These are phyloP conservation scores for Diachrysia chrysitis DNA, from an alignment of 2,888 invertebrate genomes.

Conservation along the genomic window DNA sequence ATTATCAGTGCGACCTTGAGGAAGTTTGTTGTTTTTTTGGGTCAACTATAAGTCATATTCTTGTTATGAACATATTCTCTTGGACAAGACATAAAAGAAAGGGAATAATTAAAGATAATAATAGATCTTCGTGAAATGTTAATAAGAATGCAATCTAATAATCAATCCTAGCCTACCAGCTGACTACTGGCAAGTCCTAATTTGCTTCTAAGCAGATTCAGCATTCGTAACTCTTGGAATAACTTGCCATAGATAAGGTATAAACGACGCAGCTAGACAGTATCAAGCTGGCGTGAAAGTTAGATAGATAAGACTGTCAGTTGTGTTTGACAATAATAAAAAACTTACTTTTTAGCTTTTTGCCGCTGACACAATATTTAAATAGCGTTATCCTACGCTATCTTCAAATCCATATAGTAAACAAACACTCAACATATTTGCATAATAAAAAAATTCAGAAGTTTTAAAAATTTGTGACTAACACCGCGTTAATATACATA, in stretches of 20 bases:
- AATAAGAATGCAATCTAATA: not conserved
- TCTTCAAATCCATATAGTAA: not conserved
- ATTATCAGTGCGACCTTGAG: conserved; percentile 33
- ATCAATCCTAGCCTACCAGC: not conserved
- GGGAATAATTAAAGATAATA: not conserved
- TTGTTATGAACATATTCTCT: conserved; percentile 15
- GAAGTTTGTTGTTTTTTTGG: conserved; percentile 36
- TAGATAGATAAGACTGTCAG: not conserved
- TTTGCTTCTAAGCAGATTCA: not conserved
- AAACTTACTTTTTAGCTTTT: not conserved
- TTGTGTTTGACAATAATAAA: not conserved
- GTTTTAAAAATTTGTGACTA: not conserved
- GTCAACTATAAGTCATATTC: conserved; percentile 18
- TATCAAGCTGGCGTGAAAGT: not conserved
- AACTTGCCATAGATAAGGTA: not conserved
- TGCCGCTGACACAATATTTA: not conserved
- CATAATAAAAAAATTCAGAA: not conserved
- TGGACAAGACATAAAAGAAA: not conserved
- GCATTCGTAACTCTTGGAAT: not conserved
- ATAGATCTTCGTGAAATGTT: not conserved
- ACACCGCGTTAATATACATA: not conserved
- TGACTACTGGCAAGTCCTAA: not conserved
- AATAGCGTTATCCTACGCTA: not conserved
- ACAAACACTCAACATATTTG: not conserved
- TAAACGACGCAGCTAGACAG: not conserved